Percentiles rank a stretch among this genome's conserved stretches.
phyloP scores from a whole-genome alignment of 2,113 vertebrate genomes.

The Macrotus californicus region DNA sequence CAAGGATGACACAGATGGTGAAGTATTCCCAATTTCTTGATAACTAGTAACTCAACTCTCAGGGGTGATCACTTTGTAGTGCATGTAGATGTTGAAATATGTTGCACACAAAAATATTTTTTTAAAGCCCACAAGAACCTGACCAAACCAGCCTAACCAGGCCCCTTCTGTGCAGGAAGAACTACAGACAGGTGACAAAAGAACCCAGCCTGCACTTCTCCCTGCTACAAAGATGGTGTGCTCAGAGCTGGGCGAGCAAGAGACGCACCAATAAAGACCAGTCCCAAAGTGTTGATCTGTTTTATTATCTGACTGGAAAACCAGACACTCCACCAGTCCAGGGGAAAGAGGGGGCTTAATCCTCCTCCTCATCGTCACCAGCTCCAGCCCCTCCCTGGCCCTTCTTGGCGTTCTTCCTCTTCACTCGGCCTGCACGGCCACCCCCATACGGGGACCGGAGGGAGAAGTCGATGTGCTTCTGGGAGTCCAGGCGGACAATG shows the following conservation, averaged over 20 bases:
- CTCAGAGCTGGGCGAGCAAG: too few relatives aligned
- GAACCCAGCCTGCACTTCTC: accelerated
- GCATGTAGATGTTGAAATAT: background rate
- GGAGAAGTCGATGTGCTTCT: constrained; percentile 96
- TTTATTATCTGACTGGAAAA: constrained; percentile 36
- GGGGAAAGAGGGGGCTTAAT: constrained; percentile 72
- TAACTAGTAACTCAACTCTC: background rate
- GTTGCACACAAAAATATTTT: background rate
- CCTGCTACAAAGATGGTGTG: accelerated
- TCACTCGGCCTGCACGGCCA: constrained; percentile 90
- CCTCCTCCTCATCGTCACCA: constrained; percentile 92
- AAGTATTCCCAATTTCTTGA: background rate
- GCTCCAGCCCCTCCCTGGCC: constrained; percentile 89
- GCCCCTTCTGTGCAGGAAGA: too few relatives aligned
- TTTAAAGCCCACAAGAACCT: background rate
- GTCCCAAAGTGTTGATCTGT: accelerated
- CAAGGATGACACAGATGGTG: background rate
- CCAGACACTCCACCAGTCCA: background rate
- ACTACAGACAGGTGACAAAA: accelerated
- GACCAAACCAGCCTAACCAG: background rate
- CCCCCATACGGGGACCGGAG: constrained; percentile 92
- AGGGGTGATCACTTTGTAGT: too few relatives aligned
- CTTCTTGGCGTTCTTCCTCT: constrained; percentile 97
- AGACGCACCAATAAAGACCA: background rate
- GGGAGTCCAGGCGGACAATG: constrained; percentile 93